Evolutionary conservation across 2,888 invertebrate species (phyloP), one percentile per base, ranked within the genome.

Genomic region (Drosophila stalkeri): DNA sequence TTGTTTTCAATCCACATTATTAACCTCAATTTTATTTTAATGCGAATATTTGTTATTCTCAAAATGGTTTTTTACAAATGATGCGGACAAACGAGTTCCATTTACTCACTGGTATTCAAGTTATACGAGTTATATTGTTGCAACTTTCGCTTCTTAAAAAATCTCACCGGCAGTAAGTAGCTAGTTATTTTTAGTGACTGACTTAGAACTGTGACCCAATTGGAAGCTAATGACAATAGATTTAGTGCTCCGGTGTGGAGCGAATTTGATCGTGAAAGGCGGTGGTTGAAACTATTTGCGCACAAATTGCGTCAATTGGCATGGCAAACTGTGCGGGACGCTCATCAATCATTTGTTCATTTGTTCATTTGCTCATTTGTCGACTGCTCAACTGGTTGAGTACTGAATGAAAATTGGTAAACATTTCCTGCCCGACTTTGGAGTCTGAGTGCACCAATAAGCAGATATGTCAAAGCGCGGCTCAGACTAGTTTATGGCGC

Each of bases 281-380:
- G 52, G 56, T n/a, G 55, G 54, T 20, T 56, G 66, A 72, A 74
- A 80, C 54, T 57, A 71, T 74, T 80, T 77, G 60, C 43, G 46
- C 62, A 52, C 63, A 73, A 79, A 83, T 82, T 81, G 71, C 79
- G 76, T 89, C 79, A 83, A 89, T 81, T 89, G 73, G 72, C 62
- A 37, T 20, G 51, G 64, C 56, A 43, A 67, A 62, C 65, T 63
- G 62, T 60, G 64, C 65, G 64, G 72, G 44, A 33, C 61, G 68
- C 43, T 75, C 75, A 77, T 80, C 63, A 72, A 83, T 80, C 75
- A 69, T 56, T 49, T 62, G 64, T 59, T 77, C 73, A 64, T 57
- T 46, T 56, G 60, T 46, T 69, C 64, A 84, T 55, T 46, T 60
- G 60, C 51, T 69, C 64, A 84, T 59, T 75, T 77, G 81, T 72